phyloP scores from a whole-genome alignment of 2,797 vertebrate genomes.

The Potorous gilbertii region DNA sequence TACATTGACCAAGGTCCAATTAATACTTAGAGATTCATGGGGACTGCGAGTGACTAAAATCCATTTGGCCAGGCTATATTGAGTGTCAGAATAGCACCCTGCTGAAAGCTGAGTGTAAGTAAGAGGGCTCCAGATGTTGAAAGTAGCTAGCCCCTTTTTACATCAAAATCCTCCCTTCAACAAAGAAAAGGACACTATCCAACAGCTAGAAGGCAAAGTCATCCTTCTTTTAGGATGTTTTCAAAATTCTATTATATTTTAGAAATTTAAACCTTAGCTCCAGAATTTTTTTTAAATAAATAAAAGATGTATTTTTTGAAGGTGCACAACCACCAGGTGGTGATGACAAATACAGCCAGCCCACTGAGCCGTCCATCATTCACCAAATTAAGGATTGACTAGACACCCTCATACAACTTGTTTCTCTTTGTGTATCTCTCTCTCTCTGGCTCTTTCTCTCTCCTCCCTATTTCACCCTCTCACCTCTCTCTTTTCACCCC shows the following conservation, averaged over 20 bases:
- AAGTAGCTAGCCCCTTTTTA: background rate
- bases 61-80: background rate
- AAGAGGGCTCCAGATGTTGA: background rate
- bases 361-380: background rate
- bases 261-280: constrained; percentile 52
- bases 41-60: background rate
- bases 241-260: constrained; percentile 63
- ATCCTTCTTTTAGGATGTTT: constrained; percentile 36
- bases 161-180: background rate
- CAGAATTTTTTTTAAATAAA: background rate
- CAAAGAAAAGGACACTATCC: constrained; percentile 1
- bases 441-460: background rate
- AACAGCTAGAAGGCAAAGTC: constrained; percentile 2
- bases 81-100: background rate
- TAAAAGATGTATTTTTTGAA: background rate
- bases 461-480: too few species aligned
- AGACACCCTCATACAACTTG: background rate
- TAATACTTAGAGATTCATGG: background rate
- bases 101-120: background rate
- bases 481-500: background rate
- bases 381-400: background rate
- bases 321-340: background rate
- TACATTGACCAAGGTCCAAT: background rate
- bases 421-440: background rate
- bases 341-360: background rate